These are phyloP conservation scores for Pygoscelis antarcticus DNA, from an alignment of 2,113 vertebrate species.

Conservation along the genomic window DNA sequence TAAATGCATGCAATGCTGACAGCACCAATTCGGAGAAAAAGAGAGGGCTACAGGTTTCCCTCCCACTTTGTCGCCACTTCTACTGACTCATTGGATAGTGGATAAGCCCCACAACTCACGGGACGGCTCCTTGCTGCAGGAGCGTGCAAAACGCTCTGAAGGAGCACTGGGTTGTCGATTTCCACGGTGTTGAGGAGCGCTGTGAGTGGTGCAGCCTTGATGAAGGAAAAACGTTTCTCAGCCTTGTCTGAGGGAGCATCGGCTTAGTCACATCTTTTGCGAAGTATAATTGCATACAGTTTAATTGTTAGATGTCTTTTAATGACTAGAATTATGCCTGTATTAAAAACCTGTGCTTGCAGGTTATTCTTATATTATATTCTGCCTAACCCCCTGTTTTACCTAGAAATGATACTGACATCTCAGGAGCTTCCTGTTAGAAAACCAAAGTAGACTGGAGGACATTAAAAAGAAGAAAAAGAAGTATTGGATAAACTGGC, in stretches of 20 bases:
- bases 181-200: background rate
- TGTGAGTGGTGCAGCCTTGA: background rate
- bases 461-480: background rate
- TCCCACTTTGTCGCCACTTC: background rate
- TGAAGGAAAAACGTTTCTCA: background rate
- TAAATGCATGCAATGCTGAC: background rate
- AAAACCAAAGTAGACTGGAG: background rate
- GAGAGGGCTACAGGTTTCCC: background rate
- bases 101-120: background rate
- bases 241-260: background rate
- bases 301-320: background rate
- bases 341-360: background rate
- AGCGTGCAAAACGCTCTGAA: background rate
- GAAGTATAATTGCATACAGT: background rate
- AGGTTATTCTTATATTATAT: background rate
- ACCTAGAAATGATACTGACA: background rate
- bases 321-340: background rate
- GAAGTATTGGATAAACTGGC: background rate
- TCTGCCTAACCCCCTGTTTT: background rate
- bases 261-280: background rate
- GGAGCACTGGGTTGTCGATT: background rate
- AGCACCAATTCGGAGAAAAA: background rate
- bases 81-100: background rate
- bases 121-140: background rate
- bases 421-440: background rate